These are phyloP conservation scores for Erebia palarica DNA, from an alignment of 2,888 invertebrate species.

Conservation along the genomic window DNA sequence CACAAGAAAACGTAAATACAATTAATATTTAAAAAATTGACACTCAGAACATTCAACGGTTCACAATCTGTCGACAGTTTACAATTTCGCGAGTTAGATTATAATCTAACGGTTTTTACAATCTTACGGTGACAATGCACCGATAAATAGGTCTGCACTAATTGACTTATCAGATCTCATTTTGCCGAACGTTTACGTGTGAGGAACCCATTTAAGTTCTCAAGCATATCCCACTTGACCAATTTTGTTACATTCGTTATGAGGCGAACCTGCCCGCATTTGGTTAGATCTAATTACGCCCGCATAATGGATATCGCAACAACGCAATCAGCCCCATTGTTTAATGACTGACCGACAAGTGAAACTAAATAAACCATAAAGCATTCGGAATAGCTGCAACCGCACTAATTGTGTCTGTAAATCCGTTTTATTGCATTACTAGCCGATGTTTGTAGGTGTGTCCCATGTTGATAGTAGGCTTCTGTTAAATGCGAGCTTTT, in stretches of 20 bases:
- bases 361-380: conserved; percentile 68
- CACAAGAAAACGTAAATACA: no score
- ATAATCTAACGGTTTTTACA: no score
- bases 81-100: no score
- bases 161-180: background rate
- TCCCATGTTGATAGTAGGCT: background rate
- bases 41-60: no score
- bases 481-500: conserved; percentile 40
- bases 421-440: conserved; percentile 27
- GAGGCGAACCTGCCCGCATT: conserved; percentile 78
- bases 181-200: background rate
- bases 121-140: no score
- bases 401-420: conserved; percentile 59
- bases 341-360: conserved; percentile 74
- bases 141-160: no score
- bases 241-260: conserved; percentile 55
- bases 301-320: conserved; percentile 76
- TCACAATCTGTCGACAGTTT: no score
- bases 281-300: conserved; percentile 79
- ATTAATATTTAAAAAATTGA: no score
- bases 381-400: conserved; percentile 67
- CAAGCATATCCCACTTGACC: conserved; percentile 5
- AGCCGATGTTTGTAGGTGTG: conserved; percentile 1
- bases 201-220: background rate
- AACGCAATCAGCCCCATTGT: conserved; percentile 76